Evolutionary conservation across 37 sponge, comb jelly and placozoan genomes (phyloP).

Genomic region (Haliclona indistincta): DNA sequence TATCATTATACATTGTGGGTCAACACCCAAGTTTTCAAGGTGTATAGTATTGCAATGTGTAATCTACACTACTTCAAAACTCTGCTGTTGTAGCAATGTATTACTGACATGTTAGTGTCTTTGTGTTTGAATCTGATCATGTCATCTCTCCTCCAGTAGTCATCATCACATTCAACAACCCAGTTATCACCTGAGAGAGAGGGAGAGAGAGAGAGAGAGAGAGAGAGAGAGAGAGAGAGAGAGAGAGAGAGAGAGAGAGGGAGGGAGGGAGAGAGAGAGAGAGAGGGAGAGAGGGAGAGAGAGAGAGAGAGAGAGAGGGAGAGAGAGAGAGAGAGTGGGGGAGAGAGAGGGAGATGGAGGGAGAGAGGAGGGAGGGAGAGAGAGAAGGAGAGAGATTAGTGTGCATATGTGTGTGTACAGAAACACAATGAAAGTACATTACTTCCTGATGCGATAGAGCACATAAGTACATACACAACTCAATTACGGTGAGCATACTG

Average conservation of each 20-base stretch:
- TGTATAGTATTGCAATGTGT: no score
- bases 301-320: slow-evolving; percentile 1
- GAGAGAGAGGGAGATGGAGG: not conserved
- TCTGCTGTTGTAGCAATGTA: slow-evolving; percentile 27
- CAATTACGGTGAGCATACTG: no score
- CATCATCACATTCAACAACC: slow-evolving; percentile 68
- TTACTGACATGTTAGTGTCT: slow-evolving; percentile 69
- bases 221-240: not conserved
- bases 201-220: not conserved
- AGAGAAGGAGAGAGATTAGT: not conserved
- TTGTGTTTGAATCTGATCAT: slow-evolving; percentile 66
- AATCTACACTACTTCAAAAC: no score
- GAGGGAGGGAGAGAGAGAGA: slow-evolving; percentile 14
- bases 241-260: slow-evolving; percentile 8
- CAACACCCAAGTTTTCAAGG: no score
- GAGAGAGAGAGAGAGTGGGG: not conserved
- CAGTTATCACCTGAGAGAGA: slow-evolving; percentile 75
- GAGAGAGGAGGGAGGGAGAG: not conserved
- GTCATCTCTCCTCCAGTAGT: slow-evolving; percentile 83
- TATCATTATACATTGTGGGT: no score
- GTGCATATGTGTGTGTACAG: not conserved
- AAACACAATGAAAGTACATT: not conserved
- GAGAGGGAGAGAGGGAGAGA: not conserved
- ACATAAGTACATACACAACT: no score
- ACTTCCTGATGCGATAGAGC: no score